Conservation (phyloP, 1,140 invertebrate genomes). For the Lutraria rhynchaena region DNA sequence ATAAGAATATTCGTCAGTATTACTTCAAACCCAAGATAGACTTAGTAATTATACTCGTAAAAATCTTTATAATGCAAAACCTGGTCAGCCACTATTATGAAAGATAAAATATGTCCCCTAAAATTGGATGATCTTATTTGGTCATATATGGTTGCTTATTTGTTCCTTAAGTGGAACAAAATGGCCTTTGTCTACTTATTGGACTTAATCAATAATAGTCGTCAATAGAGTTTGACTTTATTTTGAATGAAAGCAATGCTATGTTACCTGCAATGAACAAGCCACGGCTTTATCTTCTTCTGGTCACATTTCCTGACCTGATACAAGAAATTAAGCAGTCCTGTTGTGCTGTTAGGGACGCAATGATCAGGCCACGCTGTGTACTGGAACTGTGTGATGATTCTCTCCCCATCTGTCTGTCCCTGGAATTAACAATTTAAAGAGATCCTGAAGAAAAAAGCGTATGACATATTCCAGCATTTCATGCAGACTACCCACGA, state of each 20-base stretch:
- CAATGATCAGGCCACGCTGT: slow-evolving; percentile 97
- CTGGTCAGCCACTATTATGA: too few species aligned
- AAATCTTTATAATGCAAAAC: too few species aligned
- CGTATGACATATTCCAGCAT: too few species aligned
- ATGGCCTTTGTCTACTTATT: neutral
- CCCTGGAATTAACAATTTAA: neutral
- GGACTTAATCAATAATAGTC: neutral
- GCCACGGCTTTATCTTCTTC: slow-evolving; percentile 17
- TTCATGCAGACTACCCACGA: neutral
- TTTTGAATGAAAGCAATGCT: too few species aligned
- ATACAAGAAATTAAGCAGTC: slow-evolving; percentile 54
- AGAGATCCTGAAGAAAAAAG: too few species aligned
- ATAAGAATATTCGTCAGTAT: too few species aligned
- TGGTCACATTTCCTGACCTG: slow-evolving; percentile 9
- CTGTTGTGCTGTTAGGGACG: slow-evolving; percentile 89
- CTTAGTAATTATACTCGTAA: too few species aligned
- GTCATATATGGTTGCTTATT: neutral
- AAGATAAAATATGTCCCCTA: too few species aligned
- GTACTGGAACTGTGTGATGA: slow-evolving; percentile 92
- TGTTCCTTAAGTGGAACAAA: neutral
- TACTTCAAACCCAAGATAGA: too few species aligned
- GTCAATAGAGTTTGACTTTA: neutral
- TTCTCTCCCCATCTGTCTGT: neutral
- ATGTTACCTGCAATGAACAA: slow-evolving; percentile 67
- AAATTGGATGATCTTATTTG: too few species aligned